Evolutionary conservation across 2,888 invertebrate species (phyloP).

Genomic region (Achlya flavicornis): DNA sequence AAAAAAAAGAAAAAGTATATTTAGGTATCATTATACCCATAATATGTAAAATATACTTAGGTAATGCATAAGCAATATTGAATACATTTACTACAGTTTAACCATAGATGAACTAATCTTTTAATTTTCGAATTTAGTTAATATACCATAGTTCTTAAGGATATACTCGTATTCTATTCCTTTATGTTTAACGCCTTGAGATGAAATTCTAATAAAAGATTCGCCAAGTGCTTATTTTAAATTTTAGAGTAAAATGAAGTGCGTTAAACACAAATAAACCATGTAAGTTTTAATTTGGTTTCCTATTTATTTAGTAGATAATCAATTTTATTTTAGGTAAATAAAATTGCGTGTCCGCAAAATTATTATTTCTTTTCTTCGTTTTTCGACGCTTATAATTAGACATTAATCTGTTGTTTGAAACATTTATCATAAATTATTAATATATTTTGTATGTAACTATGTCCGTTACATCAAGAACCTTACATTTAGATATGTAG

Average conservation of each 20-base stretch:
- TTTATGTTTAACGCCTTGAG: not conserved
- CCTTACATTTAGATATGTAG: constrained; percentile 65
- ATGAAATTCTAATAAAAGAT: not conserved
- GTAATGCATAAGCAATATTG: constrained; percentile 24
- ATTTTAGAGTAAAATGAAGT: not conserved
- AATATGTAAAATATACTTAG: not conserved
- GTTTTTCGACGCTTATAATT: not conserved
- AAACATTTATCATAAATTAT: not conserved
- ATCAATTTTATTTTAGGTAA: not conserved
- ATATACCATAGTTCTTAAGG: not conserved
- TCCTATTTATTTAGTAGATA: not conserved
- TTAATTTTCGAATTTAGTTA: constrained; percentile 1
- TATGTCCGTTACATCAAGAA: constrained; percentile 29
- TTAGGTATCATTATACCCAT: constrained; percentile 6
- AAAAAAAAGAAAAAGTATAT: constrained; percentile 2
- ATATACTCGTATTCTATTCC: not conserved
- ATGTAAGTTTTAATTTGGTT: not conserved
- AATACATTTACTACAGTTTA: constrained; percentile 14
- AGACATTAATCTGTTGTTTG: not conserved
- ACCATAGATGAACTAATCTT: constrained; percentile 1
- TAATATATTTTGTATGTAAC: constrained; percentile 18
- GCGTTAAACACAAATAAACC: not conserved
- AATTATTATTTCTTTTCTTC: not conserved
- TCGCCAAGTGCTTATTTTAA: not conserved
- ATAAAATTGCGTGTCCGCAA: not conserved